Base-by-base conservation (phyloP, 2,113 vertebrate species). In the Lipophrys pholis region DNA sequence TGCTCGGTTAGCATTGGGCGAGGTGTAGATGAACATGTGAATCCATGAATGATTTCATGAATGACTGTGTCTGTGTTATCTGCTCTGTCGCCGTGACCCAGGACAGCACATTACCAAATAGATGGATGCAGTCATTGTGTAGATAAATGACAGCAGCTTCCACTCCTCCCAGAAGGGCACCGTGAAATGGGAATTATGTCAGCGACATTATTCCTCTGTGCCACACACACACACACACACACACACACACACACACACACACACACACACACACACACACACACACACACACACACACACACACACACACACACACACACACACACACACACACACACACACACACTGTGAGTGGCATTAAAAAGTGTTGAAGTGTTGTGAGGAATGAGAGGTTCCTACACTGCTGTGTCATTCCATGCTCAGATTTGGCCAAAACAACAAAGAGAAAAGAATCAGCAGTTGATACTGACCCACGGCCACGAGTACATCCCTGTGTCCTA, bases 161-260 rank as follows among this genome's bases (percentile, higher is more conserved):
- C 71, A 36, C 10, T 58, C 49, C 56, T 58, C 66, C 66, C 66
- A 15, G 74, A 81, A 76, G 73, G 64, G 46, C 73, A 49, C 66
- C 49, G 17, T 76, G 73, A 80, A 84, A 79, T 72, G 69, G 79
- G 61, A 84, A 86, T 87, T 59, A 78, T 79, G 66, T 87, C 76
- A 78, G 55, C 10, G 16, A 55, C 68, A 71, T 74, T 71, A 78
- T 76, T 79, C 62, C 21, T 30, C 21, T 30, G 21, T 30, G 21
- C 21, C 39, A 72, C 63, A 60, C 16, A 30, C 21, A 30, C 21
- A 30, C 21, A 30, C 21, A 30, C 21, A 30, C 21, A 30, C 21
- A 45, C 21, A 60, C 63, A 71, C 60, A 69, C 52, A 35, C 30
- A 59, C 17, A 12, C 42, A 6, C 59, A 57, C 61, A 45, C 40